Base-by-base conservation (phyloP, 2,113 vertebrate genomes). In the Erinaceus europaeus region DNA sequence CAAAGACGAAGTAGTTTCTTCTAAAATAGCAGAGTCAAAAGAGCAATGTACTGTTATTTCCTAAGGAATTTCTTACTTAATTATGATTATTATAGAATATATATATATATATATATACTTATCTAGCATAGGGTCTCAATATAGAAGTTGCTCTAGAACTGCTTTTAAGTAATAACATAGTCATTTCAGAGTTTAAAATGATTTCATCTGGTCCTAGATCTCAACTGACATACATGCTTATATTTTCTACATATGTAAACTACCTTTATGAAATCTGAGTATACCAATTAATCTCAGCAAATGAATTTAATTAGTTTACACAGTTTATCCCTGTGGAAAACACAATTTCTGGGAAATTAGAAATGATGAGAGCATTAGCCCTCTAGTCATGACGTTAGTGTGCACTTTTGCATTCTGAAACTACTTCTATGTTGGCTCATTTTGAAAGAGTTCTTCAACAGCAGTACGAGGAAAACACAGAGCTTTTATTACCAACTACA, bases 291-390 rank as follows among this genome's bases (percentile, higher is more conserved):
- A 34, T 17, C 29, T 65, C 9, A 52, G 69, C 34, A 76, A 84
- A 52, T 12, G 40, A 76, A 76, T 65, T 81, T 76, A 48, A 61
- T 69, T 69, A n/a, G 50, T 79, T 79, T 73, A 68, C 9, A 84
- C 11, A 59, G 55, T 72, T 76, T 72, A 76, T 65, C 34, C 40
- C n/a, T 46, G 29, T n/a, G 57, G 46, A 65, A 88, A 71, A 71
- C 55, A 91, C 69, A 80, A 57, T 75, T 84, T 69, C 55, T 81
- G 29, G 44, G 42, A 69, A 76, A 82, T 67, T 42, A 77, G 27
- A 73, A 68, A 86, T 86, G 12, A 67, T 73, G 46, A 55, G 25
- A 67, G n/a, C 7, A 23, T 78, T 61, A 82, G 57, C 65, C 65
- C 25, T 46, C 29, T 38, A 57, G 44, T 48, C 36, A 78, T 46